Evolutionary conservation across 1,140 invertebrate genomes (phyloP), one percentile per base, ranked within the genome.

Genomic region (Zophobas atratus): DNA sequence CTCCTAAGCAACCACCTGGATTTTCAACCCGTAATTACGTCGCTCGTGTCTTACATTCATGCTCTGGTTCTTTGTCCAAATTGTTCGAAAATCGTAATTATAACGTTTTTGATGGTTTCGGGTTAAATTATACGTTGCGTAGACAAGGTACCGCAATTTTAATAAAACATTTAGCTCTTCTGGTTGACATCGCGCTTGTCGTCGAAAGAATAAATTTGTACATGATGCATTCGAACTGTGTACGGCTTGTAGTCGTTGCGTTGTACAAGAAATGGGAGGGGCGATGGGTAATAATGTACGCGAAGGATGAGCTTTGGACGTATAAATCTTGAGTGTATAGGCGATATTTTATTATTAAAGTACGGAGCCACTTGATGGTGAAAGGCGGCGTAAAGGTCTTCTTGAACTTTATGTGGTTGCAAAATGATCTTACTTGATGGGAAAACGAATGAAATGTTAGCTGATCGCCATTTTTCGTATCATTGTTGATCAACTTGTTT

Each of bases 11-110:
- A 20, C n/a, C 60, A 67, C 60, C 60, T 67, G 60, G 60, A 67
- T 2, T 43, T 67, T 67, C 39, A 20, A 43, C 6, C 4, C 2
- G 20, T 20, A 43, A 67, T 41, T 43, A 43, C 32, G 60, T 67
- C 60, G 60, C 60, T 67, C 60, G 60, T 67, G 60, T 67, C 60
- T 67, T 39, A 43, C 39, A 39, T 73, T 73, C 55, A 73, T 73
- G 71, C 71, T 73, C 71, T 73, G 71, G 55, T 73, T 73, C 60
- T 6, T 63, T n/a, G n/a, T 48, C 8, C 60, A 67, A 67, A 41
- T 67, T 67, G 60, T 67, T 39, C 43, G 43, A 67, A 67, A 67
- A 43, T 32, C 35, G 8, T 63, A 63, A 63, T 63, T 63, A 63
- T 39, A 39, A 43, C 60, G 60, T 67, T 67, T 67, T 51, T 51